Evolutionary conservation across 2,888 invertebrate species (phyloP).

Genomic region (Thera britannica): DNA sequence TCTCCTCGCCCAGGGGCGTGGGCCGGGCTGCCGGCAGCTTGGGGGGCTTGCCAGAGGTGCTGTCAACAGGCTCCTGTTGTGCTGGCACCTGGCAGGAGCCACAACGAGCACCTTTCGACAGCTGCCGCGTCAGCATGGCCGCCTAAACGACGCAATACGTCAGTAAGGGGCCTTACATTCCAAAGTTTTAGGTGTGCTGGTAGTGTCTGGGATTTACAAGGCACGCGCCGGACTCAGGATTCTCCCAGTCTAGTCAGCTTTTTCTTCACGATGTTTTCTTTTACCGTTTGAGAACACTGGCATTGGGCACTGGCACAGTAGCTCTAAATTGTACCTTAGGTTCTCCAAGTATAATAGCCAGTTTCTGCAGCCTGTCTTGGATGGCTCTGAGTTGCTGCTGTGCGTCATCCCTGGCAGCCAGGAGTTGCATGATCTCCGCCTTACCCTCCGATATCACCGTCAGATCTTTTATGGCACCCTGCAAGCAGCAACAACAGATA

Average conservation of each 20-base stretch:
- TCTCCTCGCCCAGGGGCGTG: constrained; percentile 31
- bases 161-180: too few species aligned
- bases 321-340: constrained; percentile 56
- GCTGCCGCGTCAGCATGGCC: constrained; percentile 61
- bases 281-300: not conserved
- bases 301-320: not conserved
- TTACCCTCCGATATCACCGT: constrained; percentile 48
- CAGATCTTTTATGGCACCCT: constrained; percentile 66
- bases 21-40: constrained; percentile 53
- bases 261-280: not conserved
- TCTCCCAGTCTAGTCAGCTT: not conserved
- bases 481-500: constrained; percentile 1
- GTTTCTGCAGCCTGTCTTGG: constrained; percentile 45
- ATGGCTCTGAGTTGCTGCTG: constrained; percentile 51
- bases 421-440: constrained; percentile 58
- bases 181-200: not conserved
- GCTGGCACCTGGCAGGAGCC: constrained; percentile 59
- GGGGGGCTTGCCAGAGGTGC: constrained; percentile 44
- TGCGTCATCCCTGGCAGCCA: constrained; percentile 52
- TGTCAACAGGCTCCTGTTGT: constrained; percentile 52
- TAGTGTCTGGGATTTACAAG: not conserved
- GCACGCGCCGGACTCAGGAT: not conserved
- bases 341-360: constrained; percentile 65
- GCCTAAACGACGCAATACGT: constrained; percentile 48
- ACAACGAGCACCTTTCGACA: constrained; percentile 58